Evolutionary conservation across 2,797 vertebrate genomes (phyloP), one percentile per base, ranked within the genome.

Genomic region (Benthosema pterotum): DNA sequence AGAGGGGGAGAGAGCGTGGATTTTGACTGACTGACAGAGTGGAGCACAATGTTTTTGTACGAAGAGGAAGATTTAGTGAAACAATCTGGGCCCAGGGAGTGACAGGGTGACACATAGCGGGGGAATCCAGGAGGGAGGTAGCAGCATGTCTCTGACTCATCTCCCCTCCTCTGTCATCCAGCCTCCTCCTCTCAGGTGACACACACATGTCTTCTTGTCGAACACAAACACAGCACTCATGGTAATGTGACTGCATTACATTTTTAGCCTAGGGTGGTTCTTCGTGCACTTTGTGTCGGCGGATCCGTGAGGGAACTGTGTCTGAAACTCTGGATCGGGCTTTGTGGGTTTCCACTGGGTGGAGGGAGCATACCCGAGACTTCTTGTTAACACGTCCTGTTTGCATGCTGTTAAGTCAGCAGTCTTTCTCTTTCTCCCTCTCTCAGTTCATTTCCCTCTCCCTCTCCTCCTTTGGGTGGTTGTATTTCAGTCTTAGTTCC

Each of bases 381-480:
- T 67, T 60, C 80, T 83, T 86, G 86, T 89, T 89, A 89, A 87
- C 84, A 80, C 68, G 54, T 83, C 69, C 72, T 73, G 72, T 87
- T 86, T 86, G 83, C 75, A 75, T 52, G 54, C 68, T 74, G 71
- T 78, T 79, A 69, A 72, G 78, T 60, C 66, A 14, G 59, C 50
- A 42, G 28, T 19, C 48, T 58, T 55, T 63, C 57, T 60, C 64
- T 71, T 59, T 73, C 46, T 72, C 28, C 13, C 55, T 66, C 71
- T 57, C 69, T 82, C 72, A 15, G 76, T 71, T 83, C 57, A 63
- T 78, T 82, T 79, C 51, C 60, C 58, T 51, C 75, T 51, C 59
- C 57, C 58, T 52, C 67, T 16, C 6, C 69, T 80, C 74, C 70
- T 79, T 51, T 60, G 79, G 57, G 79, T 66, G 66, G 64, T 69